A percentile compares a stretch with the other conserved stretches of the same genome.
Conservation (phyloP, 1,140 invertebrate species). For the Plodia interpunctella region DNA sequence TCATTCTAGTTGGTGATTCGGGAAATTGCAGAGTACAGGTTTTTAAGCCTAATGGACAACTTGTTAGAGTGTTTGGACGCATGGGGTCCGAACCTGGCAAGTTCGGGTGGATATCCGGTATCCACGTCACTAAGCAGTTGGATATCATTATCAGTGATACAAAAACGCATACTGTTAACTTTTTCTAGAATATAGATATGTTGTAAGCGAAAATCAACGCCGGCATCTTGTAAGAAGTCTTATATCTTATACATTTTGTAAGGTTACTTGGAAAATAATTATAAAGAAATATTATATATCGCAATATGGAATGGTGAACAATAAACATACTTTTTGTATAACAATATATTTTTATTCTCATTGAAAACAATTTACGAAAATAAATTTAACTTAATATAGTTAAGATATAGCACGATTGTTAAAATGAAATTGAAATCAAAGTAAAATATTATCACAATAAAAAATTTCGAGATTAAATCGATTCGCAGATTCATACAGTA, state of each 20-base stretch:
- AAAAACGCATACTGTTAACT: slow-evolving; percentile 83
- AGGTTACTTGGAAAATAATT: too few relatives aligned
- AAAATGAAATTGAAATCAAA: slow-evolving; percentile 13
- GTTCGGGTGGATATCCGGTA: slow-evolving; percentile 84
- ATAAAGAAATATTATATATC: too few relatives aligned
- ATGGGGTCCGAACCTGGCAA: slow-evolving; percentile 79
- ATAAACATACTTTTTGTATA: slow-evolving; percentile 17
- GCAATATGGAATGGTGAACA: background rate
- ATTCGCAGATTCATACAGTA: background rate
- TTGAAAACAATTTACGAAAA: slow-evolving; percentile 33
- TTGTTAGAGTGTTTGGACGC: slow-evolving; percentile 81
- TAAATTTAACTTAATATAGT: slow-evolving; percentile 22
- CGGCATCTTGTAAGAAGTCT: too few relatives aligned
- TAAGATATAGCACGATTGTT: slow-evolving; percentile 19
- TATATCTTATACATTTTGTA: too few relatives aligned
- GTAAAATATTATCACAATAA: slow-evolving; percentile 12
- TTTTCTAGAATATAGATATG: slow-evolving; percentile 75
- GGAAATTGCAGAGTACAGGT: slow-evolving; percentile 88
- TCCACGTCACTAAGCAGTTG: slow-evolving; percentile 80
- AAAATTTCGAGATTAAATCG: background rate
- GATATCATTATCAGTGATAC: slow-evolving; percentile 84
- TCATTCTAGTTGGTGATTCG: slow-evolving; percentile 86
- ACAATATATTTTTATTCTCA: slow-evolving; percentile 21
- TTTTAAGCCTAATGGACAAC: slow-evolving; percentile 81
- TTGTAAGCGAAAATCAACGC: too few relatives aligned